Percentiles rank a stretch among this genome's conserved stretches.
These are phyloP conservation scores for Oceanodroma leucorhoa DNA, from an alignment of 2,797 vertebrate genomes.

Conservation along the genomic window DNA sequence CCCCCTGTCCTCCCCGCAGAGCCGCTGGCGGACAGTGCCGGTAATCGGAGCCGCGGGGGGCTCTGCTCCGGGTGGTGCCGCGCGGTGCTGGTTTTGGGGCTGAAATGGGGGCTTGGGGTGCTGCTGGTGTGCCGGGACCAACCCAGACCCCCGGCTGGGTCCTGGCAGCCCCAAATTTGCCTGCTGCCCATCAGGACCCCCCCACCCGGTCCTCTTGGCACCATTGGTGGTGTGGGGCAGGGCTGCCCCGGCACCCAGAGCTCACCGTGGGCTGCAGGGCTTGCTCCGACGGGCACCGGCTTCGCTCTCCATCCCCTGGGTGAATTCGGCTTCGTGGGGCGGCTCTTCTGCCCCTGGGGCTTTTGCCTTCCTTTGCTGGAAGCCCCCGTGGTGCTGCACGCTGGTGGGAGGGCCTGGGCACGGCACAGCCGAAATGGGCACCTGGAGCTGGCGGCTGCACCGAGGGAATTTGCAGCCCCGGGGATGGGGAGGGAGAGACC, in stretches of 20 bases:
- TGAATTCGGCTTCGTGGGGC: neutral
- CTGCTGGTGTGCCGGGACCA: neutral
- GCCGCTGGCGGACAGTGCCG: slow-evolving; percentile 38
- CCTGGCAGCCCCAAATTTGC: neutral
- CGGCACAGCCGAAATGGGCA: neutral
- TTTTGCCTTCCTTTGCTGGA: neutral
- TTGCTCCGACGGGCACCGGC: neutral
- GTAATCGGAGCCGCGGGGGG: slow-evolving; percentile 25
- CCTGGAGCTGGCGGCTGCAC: neutral
- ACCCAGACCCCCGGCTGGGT: neutral
- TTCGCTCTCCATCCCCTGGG: neutral
- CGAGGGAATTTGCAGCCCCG: neutral
- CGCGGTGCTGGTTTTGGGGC: neutral
- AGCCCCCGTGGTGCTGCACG: neutral
- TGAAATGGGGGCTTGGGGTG: neutral
- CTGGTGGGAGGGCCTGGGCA: neutral
- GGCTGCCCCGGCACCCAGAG: neutral
- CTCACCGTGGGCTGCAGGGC: neutral
- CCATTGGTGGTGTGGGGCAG: neutral
- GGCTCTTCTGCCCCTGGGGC: neutral
- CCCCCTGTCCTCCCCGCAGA: slow-evolving; percentile 64
- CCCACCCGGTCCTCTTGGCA: neutral
- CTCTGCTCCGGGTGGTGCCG: neutral
- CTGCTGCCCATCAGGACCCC: neutral
- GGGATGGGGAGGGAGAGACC: neutral